Evolutionary conservation across 2,888 invertebrate genomes (phyloP), one percentile per base, ranked within the genome.

Genomic region (Cheilosia variabilis): DNA sequence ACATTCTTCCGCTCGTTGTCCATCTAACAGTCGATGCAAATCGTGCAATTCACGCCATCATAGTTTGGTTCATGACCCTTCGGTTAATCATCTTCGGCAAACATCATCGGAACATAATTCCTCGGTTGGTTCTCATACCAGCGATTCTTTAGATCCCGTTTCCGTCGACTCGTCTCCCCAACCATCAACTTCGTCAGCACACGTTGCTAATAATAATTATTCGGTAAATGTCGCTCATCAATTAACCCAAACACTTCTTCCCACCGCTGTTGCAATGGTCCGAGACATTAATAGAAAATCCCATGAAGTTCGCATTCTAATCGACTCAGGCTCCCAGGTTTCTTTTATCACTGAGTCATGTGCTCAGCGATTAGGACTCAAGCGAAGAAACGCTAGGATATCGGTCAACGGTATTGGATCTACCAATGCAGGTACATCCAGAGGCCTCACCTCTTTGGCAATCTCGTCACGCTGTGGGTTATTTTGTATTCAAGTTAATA

Each of bases 331-430:
- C 17, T 43, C 53, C n/a, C 68, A 55, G 52, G 62, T 45, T 45
- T 62, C 62, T 62, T 52, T 66, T 24, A n/a, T 65, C 22, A 65
- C 34, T 31, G 24, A 65, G 63, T 50, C 63, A 19, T 50, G 63
- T 22, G 50, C 50, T 22, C 3, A 24, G 2, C 24, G 24, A 2
- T 24, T 24, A 24, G 24, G 24, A 24, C 24, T 24, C 24, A 24
- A 24, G 2, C 24, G 24, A 24, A 24, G 24, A 24, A 24, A 24
- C 24, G 24, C 24, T 24, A 24, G 24, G 24, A 24, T 24, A 24
- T 24, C 24, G 4, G 24, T 24, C 4, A 24, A 24, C 24, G 24
- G 24, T 24, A 24, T 24, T 24, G 24, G 24, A 24, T 24, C 24
- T 24, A 24, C 24, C 24, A 24, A 24, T 24, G 24, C 57, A 57